Evolutionary conservation across 1,140 invertebrate genomes (phyloP).

Genomic region (Cherax quadricarinatus): DNA sequence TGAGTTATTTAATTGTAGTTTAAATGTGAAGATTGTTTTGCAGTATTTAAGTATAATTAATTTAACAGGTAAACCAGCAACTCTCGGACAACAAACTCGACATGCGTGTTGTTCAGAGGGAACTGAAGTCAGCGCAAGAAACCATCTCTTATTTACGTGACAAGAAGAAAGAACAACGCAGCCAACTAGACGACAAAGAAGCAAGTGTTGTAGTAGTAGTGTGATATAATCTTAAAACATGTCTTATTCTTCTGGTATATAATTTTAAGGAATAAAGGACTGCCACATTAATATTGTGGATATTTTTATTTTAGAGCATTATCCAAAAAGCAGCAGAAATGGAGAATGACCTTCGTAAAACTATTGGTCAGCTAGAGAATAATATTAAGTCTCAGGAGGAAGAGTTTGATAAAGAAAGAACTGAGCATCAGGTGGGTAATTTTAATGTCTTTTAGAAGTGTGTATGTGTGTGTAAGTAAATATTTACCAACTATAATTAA

Average conservation of each 20-base stretch:
- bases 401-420: slow-evolving; percentile 36
- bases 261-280: too few species aligned
- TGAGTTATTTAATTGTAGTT: too few species aligned
- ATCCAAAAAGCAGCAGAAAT: slow-evolving; percentile 43
- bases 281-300: background rate
- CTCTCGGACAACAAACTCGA: slow-evolving; percentile 83
- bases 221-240: background rate
- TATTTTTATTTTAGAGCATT: slow-evolving; percentile 3
- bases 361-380: slow-evolving; percentile 41
- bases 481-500: too few species aligned
- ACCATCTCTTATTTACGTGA: slow-evolving; percentile 65
- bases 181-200: slow-evolving; percentile 42
- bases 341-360: slow-evolving; percentile 36
- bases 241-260: too few species aligned
- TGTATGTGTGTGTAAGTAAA: too few species aligned
- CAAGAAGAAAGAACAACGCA: slow-evolving; percentile 36
- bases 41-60: background rate
- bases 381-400: slow-evolving; percentile 37
- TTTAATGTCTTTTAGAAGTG: background rate
- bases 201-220: background rate
- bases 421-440: slow-evolving; percentile 32
- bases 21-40: too few species aligned
- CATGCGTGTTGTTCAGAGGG: slow-evolving; percentile 81
- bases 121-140: slow-evolving; percentile 81
- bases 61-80: slow-evolving; percentile 78